phyloP scores from a whole-genome alignment of 1,140 invertebrate genomes.

The Polyergus mexicanus region DNA sequence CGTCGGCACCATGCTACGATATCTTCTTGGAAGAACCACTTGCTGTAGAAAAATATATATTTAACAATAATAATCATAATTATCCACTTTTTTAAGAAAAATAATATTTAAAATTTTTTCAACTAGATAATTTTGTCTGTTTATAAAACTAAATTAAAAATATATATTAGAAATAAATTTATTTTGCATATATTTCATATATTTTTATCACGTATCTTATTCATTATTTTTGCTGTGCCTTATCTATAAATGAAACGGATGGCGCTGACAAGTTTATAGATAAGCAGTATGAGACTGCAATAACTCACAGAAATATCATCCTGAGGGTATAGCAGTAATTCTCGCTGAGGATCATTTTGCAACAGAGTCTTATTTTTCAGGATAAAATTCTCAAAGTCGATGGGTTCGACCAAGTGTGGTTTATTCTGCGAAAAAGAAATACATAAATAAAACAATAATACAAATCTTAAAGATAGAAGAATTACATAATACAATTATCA shows the following conservation, averaged over 20 bases:
- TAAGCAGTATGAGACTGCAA: slow-evolving; percentile 40
- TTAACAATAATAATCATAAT: slow-evolving; percentile 27
- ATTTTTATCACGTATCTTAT: slow-evolving; percentile 31
- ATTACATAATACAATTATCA: neutral
- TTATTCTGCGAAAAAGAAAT: slow-evolving; percentile 89
- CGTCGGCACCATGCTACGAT: slow-evolving; percentile 92
- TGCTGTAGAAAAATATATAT: slow-evolving; percentile 87
- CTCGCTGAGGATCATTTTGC: slow-evolving; percentile 96
- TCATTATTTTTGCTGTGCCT: slow-evolving; percentile 18
- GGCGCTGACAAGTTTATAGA: slow-evolving; percentile 39
- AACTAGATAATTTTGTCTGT: neutral
- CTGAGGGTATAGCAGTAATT: slow-evolving; percentile 95
- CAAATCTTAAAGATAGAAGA: slow-evolving; percentile 17
- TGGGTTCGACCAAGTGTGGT: slow-evolving; percentile 92
- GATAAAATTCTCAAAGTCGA: slow-evolving; percentile 96
- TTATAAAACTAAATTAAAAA: neutral
- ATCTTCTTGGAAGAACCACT: slow-evolving; percentile 92
- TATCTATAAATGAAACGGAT: slow-evolving; percentile 69
- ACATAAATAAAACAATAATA: slow-evolving; percentile 39
- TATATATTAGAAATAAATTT: neutral
- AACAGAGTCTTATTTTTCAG: slow-evolving; percentile 96
- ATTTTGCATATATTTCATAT: neutral
- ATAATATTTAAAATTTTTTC: neutral
- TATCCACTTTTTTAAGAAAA: slow-evolving; percentile 1
- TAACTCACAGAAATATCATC: slow-evolving; percentile 96